Conservation (phyloP, 2,113 vertebrate species). For the Coregonus clupeaformis region DNA sequence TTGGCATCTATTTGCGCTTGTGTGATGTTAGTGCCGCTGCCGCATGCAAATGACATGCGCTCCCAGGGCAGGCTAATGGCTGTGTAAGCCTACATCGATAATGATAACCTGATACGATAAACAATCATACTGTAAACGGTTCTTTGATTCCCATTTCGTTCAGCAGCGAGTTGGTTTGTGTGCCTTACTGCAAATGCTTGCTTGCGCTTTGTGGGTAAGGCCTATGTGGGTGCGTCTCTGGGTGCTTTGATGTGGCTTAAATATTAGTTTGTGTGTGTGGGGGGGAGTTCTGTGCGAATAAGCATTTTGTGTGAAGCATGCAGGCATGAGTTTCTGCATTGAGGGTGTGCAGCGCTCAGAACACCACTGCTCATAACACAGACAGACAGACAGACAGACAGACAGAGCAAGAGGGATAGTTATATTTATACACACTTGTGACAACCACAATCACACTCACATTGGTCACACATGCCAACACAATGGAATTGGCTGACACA, state of each 20-base stretch:
- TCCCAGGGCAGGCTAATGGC: conserved; percentile 18
- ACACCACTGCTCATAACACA: conserved; percentile 7
- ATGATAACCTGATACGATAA: conserved; percentile 6
- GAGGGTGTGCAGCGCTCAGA: conserved; percentile 6
- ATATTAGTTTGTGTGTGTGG: conserved; percentile 13
- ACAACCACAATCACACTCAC: background rate
- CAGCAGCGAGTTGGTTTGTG: conserved; percentile 17
- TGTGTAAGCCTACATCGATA: conserved; percentile 1
- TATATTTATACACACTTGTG: conserved; percentile 10
- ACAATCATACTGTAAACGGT: conserved; percentile 13
- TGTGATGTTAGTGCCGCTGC: background rate
- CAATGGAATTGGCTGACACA: background rate
- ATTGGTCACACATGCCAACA: background rate
- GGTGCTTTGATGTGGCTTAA: conserved; percentile 8
- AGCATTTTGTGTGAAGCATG: conserved; percentile 32
- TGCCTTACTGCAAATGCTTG: background rate
- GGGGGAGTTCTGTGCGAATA: conserved; percentile 32
- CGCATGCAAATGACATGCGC: background rate
- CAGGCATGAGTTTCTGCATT: conserved; percentile 29
- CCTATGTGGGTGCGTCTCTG: background rate
- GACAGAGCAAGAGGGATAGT: background rate
- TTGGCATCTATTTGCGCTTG: background rate
- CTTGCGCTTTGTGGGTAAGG: background rate
- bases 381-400: no score
- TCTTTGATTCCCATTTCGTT: background rate